These are phyloP conservation scores for Epinotia brunnichana DNA, from an alignment of 2,888 invertebrate genomes.

Conservation along the genomic window DNA sequence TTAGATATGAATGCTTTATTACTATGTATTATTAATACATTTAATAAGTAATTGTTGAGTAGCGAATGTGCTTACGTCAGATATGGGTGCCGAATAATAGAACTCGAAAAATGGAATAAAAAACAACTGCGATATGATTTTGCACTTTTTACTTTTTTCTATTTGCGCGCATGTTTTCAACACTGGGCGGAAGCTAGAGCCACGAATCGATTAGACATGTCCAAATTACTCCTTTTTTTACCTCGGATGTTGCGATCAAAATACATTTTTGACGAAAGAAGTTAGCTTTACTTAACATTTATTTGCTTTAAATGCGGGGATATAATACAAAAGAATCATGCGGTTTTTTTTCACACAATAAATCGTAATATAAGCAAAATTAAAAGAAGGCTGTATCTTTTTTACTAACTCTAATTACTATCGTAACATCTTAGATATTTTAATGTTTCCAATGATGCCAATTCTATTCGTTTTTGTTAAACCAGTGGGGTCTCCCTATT, in stretches of 20 bases:
- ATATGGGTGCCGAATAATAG: conserved; percentile 77
- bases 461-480: conserved; percentile 51
- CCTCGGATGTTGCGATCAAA: conserved; percentile 20
- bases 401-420: background rate
- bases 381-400: background rate
- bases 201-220: conserved; percentile 65
- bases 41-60: conserved; percentile 79
- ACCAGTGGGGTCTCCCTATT: conserved; percentile 63
- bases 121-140: conserved; percentile 80
- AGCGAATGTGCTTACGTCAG: conserved; percentile 80
- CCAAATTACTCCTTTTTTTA: conserved; percentile 50
- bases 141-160: conserved; percentile 75
- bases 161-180: conserved; percentile 73
- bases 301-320: too few species aligned
- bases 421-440: background rate
- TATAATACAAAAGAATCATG: too few species aligned
- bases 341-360: background rate
- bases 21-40: conserved; percentile 80
- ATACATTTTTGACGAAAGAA: conserved; percentile 6
- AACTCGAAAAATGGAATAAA: conserved; percentile 82
- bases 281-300: background rate
- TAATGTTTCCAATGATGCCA: conserved; percentile 39
- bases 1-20: conserved; percentile 81
- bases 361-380: background rate
- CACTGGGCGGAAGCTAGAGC: conserved; percentile 65